These are phyloP conservation scores for Adelphocoris suturalis DNA, from an alignment of 2,888 invertebrate genomes.

Conservation along the genomic window DNA sequence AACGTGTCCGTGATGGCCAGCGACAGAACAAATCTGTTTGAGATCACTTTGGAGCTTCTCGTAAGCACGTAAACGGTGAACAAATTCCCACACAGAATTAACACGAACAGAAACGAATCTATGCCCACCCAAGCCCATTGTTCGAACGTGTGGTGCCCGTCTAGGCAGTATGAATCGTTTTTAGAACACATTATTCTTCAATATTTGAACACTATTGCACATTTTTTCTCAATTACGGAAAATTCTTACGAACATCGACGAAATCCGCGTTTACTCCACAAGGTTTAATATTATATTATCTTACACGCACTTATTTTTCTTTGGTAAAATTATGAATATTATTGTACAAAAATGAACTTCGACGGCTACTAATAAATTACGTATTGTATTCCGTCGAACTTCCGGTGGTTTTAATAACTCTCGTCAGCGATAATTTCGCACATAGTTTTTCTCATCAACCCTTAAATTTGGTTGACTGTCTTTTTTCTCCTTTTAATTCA, in stretches of 20 bases:
- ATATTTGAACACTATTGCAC: slow-evolving; percentile 20
- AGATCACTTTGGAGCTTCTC: slow-evolving; percentile 85
- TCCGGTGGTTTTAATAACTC: neutral
- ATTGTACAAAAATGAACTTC: neutral
- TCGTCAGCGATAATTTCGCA: neutral
- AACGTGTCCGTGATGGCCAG: slow-evolving; percentile 89
- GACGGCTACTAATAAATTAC: slow-evolving; percentile 42
- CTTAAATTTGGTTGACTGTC: neutral
- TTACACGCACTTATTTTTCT: slow-evolving; percentile 27
- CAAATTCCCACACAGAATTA: slow-evolving; percentile 86
- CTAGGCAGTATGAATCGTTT: slow-evolving; percentile 68
- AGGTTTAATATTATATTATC: neutral
- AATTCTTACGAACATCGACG: neutral
- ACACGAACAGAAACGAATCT: slow-evolving; percentile 84
- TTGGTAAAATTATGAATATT: slow-evolving; percentile 21
- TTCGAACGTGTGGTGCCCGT: slow-evolving; percentile 66
- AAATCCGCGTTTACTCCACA: neutral
- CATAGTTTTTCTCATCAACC: neutral
- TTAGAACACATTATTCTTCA: slow-evolving; percentile 71
- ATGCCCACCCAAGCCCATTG: slow-evolving; percentile 82
- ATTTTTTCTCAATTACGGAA: neutral
- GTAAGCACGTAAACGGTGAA: slow-evolving; percentile 88
- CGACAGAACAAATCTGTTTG: slow-evolving; percentile 89
- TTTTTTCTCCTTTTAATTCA: neutral
- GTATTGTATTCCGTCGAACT: neutral